Evolutionary conservation across 1,140 invertebrate species (phyloP).

Genomic region (Papilio aristodemus): DNA sequence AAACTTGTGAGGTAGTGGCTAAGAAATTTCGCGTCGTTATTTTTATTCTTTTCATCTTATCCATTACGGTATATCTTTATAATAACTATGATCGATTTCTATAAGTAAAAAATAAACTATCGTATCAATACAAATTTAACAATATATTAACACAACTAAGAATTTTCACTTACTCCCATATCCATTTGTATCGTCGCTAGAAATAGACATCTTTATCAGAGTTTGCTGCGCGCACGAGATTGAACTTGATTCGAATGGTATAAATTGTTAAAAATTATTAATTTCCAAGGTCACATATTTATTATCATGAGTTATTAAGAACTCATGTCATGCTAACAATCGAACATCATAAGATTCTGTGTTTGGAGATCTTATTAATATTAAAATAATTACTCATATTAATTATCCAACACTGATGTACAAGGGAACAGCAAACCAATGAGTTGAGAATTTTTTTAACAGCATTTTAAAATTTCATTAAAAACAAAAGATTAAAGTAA

Average conservation of each 20-base stretch:
- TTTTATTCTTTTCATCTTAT: too few relatives aligned
- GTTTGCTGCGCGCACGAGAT: slow-evolving; percentile 49
- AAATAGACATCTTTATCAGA: slow-evolving; percentile 75
- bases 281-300: slow-evolving; percentile 39
- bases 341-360: background rate
- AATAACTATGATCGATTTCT: too few relatives aligned
- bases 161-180: slow-evolving; percentile 50
- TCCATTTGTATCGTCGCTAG: slow-evolving; percentile 45
- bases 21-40: too few relatives aligned
- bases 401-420: background rate
- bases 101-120: too few relatives aligned
- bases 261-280: slow-evolving; percentile 38
- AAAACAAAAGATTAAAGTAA: background rate
- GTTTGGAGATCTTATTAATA: too few relatives aligned
- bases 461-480: too few relatives aligned
- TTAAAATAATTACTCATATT: background rate
- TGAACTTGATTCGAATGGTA: slow-evolving; percentile 42
- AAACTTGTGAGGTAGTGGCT: too few relatives aligned
- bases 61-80: too few relatives aligned
- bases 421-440: too few relatives aligned
- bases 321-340: background rate
- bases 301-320: slow-evolving; percentile 1
- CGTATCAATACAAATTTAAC: background rate
- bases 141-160: slow-evolving; percentile 13
- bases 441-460: too few relatives aligned